Evolutionary conservation across 2,888 invertebrate species (phyloP).

Genomic region (Bombylius major): DNA sequence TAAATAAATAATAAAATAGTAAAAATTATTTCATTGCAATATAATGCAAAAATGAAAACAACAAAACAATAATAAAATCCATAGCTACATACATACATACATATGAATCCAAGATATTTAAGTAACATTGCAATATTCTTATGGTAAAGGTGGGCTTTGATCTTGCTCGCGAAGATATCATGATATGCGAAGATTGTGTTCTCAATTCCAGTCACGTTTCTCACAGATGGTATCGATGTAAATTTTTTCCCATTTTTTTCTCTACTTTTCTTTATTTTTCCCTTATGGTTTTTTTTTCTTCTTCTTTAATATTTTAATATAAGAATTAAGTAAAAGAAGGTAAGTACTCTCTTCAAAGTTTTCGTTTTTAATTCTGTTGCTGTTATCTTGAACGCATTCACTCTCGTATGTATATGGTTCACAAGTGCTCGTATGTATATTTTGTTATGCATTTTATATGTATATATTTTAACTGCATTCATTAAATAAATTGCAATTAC

Average conservation of each 20-base stretch:
- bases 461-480: too few relatives aligned
- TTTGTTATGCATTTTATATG: too few relatives aligned
- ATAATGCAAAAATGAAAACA: too few relatives aligned
- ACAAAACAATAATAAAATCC: neutral
- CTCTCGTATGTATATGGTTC: too few relatives aligned
- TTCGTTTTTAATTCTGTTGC: too few relatives aligned
- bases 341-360: too few relatives aligned
- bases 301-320: neutral
- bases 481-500: too few relatives aligned
- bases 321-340: neutral
- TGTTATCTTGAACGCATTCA: too few relatives aligned
- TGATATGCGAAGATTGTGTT: neutral
- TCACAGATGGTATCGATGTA: conserved; percentile 8
- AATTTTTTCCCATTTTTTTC: neutral
- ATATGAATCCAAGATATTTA: neutral
- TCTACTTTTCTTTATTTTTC: neutral
- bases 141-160: conserved; percentile 2
- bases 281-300: neutral
- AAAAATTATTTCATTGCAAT: too few relatives aligned
- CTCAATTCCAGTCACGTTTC: conserved; percentile 12
- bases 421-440: too few relatives aligned
- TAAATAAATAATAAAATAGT: neutral
- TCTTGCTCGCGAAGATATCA: conserved; percentile 1
- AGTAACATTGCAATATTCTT: neutral
- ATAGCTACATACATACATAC: neutral